Percentiles rank a stretch among this genome's conserved stretches.
phyloP scores from a whole-genome alignment of 2,888 invertebrate genomes.

The Petrolisthes manimaculis region DNA sequence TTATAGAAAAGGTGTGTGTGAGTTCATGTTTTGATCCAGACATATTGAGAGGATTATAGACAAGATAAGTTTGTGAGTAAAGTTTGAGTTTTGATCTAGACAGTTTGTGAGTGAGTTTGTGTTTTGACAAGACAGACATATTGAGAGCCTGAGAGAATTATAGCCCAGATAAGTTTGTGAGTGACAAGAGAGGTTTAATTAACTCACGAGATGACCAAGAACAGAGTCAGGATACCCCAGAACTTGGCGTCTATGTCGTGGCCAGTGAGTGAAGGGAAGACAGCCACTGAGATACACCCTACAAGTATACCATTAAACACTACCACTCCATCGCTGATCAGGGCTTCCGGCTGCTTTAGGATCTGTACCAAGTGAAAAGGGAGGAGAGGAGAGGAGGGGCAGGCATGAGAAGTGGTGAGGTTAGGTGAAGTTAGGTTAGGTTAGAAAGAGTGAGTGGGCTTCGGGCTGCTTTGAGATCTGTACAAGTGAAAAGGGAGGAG shows the following conservation, averaged over 20 bases:
- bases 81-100: no score
- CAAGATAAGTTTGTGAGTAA: no score
- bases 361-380: slow-evolving; percentile 11
- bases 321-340: slow-evolving; percentile 51
- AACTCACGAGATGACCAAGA: slow-evolving; percentile 48
- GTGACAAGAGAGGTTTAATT: neutral
- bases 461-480: slow-evolving; percentile 51
- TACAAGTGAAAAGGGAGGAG: neutral
- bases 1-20: no score
- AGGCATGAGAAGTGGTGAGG: neutral
- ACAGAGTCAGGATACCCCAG: slow-evolving; percentile 26
- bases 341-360: slow-evolving; percentile 36
- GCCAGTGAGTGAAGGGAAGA: slow-evolving; percentile 47
- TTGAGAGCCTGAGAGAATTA: neutral
- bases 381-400: neutral
- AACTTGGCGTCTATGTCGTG: slow-evolving; percentile 12
- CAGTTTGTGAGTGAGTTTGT: neutral
- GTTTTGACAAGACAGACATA: neutral
- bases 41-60: no score
- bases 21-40: no score
- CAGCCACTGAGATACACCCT: slow-evolving; percentile 51
- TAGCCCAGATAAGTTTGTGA: neutral
- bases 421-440: no score
- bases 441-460: no score
- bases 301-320: slow-evolving; percentile 57